Evolutionary conservation across 2,888 invertebrate genomes (phyloP).

Genomic region (Ligdia adustata): DNA sequence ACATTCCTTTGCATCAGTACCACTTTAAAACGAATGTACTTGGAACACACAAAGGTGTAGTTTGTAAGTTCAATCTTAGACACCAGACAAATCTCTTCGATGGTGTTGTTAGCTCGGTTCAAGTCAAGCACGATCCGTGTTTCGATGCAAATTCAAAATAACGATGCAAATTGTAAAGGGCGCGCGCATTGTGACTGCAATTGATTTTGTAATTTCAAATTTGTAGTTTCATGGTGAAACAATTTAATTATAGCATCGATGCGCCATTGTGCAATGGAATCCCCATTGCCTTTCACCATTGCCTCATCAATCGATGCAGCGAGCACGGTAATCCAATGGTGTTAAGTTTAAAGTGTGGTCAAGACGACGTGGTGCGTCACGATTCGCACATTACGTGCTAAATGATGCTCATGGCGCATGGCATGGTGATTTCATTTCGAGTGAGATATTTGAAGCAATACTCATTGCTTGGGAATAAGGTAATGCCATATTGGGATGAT

Average conservation of each 20-base stretch:
- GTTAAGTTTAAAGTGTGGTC: slow-evolving; percentile 31
- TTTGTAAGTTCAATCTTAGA: not conserved
- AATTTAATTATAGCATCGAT: slow-evolving; percentile 47
- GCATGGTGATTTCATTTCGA: slow-evolving; percentile 5
- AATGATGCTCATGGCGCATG: slow-evolving; percentile 13
- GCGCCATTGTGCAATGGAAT: slow-evolving; percentile 45
- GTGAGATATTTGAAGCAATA: slow-evolving; percentile 5
- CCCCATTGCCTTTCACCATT: slow-evolving; percentile 49
- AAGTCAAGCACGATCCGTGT: slow-evolving; percentile 17
- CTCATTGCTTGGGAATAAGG: slow-evolving; percentile 1
- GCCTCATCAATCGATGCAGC: slow-evolving; percentile 40
- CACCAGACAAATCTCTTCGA: slow-evolving; percentile 12
- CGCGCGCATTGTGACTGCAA: slow-evolving; percentile 24
- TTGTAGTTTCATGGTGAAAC: slow-evolving; percentile 33
- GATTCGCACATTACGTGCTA: slow-evolving; percentile 28
- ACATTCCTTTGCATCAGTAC: slow-evolving; percentile 8
- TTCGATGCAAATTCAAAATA: slow-evolving; percentile 30
- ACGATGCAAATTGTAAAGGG: slow-evolving; percentile 35
- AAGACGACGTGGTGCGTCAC: slow-evolving; percentile 37
- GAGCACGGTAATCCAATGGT: slow-evolving; percentile 51
- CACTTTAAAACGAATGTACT: slow-evolving; percentile 2
- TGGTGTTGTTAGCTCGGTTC: slow-evolving; percentile 24
- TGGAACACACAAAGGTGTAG: not conserved
- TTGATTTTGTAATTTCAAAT: slow-evolving; percentile 31
- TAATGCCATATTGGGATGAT: no score